Conservation (phyloP, 2,888 invertebrate genomes). For the Melinaea menophilus region DNA sequence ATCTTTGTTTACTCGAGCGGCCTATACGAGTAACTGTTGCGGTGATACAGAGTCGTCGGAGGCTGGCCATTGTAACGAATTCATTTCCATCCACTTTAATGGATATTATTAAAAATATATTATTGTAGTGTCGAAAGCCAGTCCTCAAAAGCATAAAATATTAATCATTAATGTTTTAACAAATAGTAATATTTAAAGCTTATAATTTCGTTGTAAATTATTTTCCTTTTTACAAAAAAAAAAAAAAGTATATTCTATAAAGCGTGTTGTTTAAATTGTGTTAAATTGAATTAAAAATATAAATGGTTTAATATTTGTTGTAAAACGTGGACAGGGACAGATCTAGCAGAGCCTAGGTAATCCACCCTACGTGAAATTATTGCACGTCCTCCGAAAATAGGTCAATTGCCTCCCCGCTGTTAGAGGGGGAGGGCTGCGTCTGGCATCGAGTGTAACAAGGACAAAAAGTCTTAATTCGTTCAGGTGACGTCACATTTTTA, state of each 20-base stretch:
- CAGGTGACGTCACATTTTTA: slow-evolving; percentile 74
- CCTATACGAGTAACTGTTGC: slow-evolving; percentile 19
- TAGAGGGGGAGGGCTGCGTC: slow-evolving; percentile 50
- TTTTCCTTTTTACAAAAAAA: too few species aligned
- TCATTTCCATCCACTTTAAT: slow-evolving; percentile 25
- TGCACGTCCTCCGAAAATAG: slow-evolving; percentile 73
- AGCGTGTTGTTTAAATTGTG: slow-evolving; percentile 7
- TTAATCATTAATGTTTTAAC: too few species aligned
- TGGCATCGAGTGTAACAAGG: slow-evolving; percentile 51
- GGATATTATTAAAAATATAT: slow-evolving; percentile 17
- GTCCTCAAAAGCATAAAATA: not conserved
- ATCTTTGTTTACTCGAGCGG: slow-evolving; percentile 29
- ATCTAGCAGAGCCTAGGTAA: slow-evolving; percentile 55
- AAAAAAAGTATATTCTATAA: not conserved
- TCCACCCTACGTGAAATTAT: slow-evolving; percentile 70
- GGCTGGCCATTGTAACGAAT: slow-evolving; percentile 24
- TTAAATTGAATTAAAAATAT: slow-evolving; percentile 17
- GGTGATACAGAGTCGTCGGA: slow-evolving; percentile 21
- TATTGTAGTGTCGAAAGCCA: not conserved
- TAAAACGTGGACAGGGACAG: slow-evolving; percentile 38
- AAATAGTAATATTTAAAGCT: too few species aligned
- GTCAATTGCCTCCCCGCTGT: slow-evolving; percentile 69
- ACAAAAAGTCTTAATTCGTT: slow-evolving; percentile 63
- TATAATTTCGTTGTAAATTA: too few species aligned
- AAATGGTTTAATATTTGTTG: slow-evolving; percentile 30